Conservation (phyloP, 2,888 invertebrate genomes). For the Drepana falcataria region DNA sequence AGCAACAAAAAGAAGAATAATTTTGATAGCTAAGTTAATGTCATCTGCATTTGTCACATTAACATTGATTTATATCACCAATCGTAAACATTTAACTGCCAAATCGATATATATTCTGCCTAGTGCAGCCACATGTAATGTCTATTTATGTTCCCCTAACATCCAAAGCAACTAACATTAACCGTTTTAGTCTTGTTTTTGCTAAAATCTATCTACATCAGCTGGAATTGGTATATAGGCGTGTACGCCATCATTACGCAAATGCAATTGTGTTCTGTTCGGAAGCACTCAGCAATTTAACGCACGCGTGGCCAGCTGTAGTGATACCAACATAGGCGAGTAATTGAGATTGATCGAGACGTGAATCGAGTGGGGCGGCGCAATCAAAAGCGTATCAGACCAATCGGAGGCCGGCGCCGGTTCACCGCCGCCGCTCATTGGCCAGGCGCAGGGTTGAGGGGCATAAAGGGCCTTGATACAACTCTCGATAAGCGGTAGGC, state of each 20-base stretch:
- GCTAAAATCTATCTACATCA: no score
- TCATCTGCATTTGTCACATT: constrained; percentile 43
- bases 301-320: constrained; percentile 39
- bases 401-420: constrained; percentile 54
- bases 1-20: no score
- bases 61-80: constrained; percentile 52
- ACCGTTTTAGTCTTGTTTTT: no score
- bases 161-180: neutral
- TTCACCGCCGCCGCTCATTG: constrained; percentile 52
- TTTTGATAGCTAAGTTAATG: constrained; percentile 20
- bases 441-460: constrained; percentile 59
- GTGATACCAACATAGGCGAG: constrained; percentile 51
- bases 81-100: constrained; percentile 60
- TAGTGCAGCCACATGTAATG: constrained; percentile 33
- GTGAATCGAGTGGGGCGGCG: constrained; percentile 72
- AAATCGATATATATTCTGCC: constrained; percentile 38
- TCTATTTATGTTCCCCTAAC: constrained; percentile 30
- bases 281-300: constrained; percentile 35
- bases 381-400: constrained; percentile 75
- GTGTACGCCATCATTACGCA: neutral
- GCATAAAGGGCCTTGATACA: constrained; percentile 70
- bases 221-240: no score
- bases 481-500: constrained; percentile 73
- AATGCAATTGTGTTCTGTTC: constrained; percentile 12
- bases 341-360: constrained; percentile 75